Conservation (phyloP, 1,140 invertebrate species). For the Chionoecetes opilio region DNA sequence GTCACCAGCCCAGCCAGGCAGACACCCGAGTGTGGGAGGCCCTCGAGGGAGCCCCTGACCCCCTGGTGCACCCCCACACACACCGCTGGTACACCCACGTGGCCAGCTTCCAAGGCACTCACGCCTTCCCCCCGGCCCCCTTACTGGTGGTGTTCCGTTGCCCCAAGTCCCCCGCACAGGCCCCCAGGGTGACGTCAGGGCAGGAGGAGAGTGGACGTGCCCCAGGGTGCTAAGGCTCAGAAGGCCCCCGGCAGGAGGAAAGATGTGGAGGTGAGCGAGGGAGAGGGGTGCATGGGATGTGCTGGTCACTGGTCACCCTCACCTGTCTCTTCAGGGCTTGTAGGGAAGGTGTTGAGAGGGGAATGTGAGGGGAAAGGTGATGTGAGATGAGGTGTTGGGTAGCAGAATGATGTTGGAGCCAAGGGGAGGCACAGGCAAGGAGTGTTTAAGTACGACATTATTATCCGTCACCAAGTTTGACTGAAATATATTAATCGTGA, state of each 20-base stretch:
- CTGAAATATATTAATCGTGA: no score
- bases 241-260: conserved; percentile 37
- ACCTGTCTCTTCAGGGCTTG: background rate
- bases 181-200: background rate
- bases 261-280: conserved; percentile 82
- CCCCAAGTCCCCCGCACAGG: background rate
- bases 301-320: conserved; percentile 35
- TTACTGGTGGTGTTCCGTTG: conserved; percentile 42
- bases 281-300: conserved; percentile 84
- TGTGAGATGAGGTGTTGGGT: no score
- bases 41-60: conserved; percentile 58
- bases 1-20: conserved; percentile 77
- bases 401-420: no score
- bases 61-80: conserved; percentile 65
- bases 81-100: conserved; percentile 81
- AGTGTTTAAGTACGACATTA: no score
- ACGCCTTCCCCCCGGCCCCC: conserved; percentile 57
- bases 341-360: background rate
- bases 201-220: background rate
- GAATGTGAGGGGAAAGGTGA: no score
- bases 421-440: no score
- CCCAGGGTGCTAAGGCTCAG: conserved; percentile 34
- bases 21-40: conserved; percentile 77
- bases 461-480: no score
- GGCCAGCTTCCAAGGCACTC: conserved; percentile 74